Evolutionary conservation across 2,888 invertebrate genomes (phyloP).

Genomic region (Cryptocephalus primarius): DNA sequence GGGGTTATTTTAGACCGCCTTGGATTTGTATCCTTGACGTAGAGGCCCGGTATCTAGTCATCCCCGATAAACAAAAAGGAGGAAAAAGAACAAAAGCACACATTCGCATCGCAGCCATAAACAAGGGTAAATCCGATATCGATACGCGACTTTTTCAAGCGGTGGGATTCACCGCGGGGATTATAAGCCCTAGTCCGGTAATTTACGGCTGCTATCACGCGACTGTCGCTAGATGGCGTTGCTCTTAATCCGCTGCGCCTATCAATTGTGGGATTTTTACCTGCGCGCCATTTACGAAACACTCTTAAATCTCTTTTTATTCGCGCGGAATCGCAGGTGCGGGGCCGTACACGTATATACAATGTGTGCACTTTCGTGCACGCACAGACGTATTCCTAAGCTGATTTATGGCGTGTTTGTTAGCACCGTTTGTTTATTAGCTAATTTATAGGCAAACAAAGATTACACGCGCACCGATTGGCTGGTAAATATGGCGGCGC

Average conservation of each 20-base stretch:
- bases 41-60: too few species aligned
- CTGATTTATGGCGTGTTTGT: conserved; percentile 23
- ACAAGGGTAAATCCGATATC: too few species aligned
- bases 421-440: conserved; percentile 23
- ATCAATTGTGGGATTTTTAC: conserved; percentile 41
- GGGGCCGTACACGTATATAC: conserved; percentile 15
- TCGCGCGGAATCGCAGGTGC: conserved; percentile 30
- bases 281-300: conserved; percentile 28
- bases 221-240: conserved; percentile 11
- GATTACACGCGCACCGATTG: conserved; percentile 1
- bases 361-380: conserved; percentile 2
- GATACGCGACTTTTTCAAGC: too few species aligned
- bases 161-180: too few species aligned
- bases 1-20: too few species aligned
- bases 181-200: too few species aligned
- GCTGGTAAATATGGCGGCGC: too few species aligned
- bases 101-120: too few species aligned
- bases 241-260: conserved; percentile 35
- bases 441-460: conserved; percentile 14
- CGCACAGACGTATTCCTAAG: conserved; percentile 15
- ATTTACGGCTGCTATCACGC: too few species aligned
- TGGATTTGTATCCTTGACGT: too few species aligned
- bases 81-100: too few species aligned
- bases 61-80: too few species aligned
- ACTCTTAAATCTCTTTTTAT: conserved; percentile 30